Conservation (phyloP, 2,113 vertebrate species). For the Seriola quinqueradiata region DNA sequence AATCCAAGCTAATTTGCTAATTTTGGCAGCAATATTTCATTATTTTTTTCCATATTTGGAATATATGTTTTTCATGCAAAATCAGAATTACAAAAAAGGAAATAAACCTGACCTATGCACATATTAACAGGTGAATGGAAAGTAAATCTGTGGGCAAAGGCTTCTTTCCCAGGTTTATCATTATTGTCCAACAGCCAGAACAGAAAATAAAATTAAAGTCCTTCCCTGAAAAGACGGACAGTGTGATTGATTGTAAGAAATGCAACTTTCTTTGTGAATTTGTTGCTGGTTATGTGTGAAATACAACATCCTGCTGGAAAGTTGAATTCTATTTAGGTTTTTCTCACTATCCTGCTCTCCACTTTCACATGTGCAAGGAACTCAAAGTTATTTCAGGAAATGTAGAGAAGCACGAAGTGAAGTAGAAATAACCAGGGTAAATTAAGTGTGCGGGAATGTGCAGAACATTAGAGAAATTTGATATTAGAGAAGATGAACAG, state of each 20-base stretch:
- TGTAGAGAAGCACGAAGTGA: background rate
- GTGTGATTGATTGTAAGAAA: background rate
- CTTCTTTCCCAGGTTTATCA: background rate
- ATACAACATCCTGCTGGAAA: background rate
- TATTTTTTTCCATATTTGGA: too few relatives aligned
- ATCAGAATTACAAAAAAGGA: too few relatives aligned
- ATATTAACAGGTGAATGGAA: background rate
- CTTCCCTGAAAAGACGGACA: background rate
- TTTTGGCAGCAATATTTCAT: too few relatives aligned
- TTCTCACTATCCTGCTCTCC: constrained; percentile 8
- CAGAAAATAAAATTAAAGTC: background rate
- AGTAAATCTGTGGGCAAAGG: background rate
- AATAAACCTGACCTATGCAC: too few relatives aligned
- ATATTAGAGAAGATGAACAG: background rate
- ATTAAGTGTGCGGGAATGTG: background rate
- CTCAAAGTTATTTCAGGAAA: constrained; percentile 32
- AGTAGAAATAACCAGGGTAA: background rate
- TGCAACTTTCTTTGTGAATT: background rate
- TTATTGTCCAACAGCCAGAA: background rate
- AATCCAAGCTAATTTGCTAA: too few relatives aligned
- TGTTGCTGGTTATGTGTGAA: constrained; percentile 8
- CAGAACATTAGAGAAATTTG: background rate
- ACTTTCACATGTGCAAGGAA: constrained; percentile 6
- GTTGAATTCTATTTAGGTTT: constrained; percentile 1
- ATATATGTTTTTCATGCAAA: too few relatives aligned